phyloP scores from a whole-genome alignment of 2,888 invertebrate genomes.

The Schizotus pectinicornis region DNA sequence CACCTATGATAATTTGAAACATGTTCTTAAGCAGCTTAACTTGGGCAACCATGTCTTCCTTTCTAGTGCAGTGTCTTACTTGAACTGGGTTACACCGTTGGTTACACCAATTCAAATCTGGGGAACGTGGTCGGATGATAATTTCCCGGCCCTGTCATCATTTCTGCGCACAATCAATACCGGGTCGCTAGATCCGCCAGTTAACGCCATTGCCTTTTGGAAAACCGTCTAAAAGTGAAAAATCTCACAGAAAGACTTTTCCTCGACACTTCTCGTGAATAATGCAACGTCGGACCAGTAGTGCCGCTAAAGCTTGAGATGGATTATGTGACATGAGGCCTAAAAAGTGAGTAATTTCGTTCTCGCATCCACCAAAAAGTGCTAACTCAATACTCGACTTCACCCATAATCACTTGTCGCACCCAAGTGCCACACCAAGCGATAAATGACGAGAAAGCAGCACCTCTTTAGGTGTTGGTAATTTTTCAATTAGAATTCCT shows the following conservation, averaged over 20 bases:
- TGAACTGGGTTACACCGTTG: too few relatives aligned
- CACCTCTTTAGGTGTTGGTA: background rate
- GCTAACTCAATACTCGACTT: background rate
- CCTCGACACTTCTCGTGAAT: background rate
- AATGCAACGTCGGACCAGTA: constrained; percentile 1
- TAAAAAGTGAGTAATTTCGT: constrained; percentile 43
- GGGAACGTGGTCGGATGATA: too few relatives aligned
- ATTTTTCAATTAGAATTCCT: constrained; percentile 15
- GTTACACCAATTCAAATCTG: too few relatives aligned
- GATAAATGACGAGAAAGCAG: background rate
- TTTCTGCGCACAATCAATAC: constrained; percentile 54
- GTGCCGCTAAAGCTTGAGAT: constrained; percentile 13
- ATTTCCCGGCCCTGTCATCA: constrained; percentile 25
- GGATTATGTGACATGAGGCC: constrained; percentile 46
- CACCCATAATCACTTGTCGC: background rate
- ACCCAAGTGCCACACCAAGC: background rate
- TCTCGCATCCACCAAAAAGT: background rate
- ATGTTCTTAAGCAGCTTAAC: too few relatives aligned
- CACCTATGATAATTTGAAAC: too few relatives aligned
- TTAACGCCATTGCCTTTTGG: constrained; percentile 42
- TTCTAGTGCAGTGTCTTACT: too few relatives aligned
- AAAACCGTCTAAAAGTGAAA: constrained; percentile 33
- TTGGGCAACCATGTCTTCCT: too few relatives aligned
- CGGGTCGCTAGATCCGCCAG: constrained; percentile 42
- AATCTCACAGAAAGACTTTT: constrained; percentile 4